Evolutionary conservation across 2,888 invertebrate species (phyloP).

Genomic region (Pammene aurita): DNA sequence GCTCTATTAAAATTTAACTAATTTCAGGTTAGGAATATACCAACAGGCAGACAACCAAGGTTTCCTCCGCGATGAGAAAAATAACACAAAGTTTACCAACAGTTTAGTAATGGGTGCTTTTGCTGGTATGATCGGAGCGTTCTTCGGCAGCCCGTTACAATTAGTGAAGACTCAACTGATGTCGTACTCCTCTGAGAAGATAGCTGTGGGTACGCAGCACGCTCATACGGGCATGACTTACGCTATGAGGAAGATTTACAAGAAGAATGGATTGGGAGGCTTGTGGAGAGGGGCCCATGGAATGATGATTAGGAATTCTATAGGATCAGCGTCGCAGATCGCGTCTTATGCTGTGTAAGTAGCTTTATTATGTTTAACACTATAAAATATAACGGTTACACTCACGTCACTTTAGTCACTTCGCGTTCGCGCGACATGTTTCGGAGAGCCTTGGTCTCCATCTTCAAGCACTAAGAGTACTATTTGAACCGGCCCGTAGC

Average conservation of each 20-base stretch:
- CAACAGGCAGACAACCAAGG: conserved; percentile 88
- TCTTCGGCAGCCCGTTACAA: conserved; percentile 93
- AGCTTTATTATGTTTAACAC: conserved; percentile 9
- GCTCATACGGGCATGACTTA: conserved; percentile 86
- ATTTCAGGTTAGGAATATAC: conserved; percentile 87
- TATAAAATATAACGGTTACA: too few relatives aligned
- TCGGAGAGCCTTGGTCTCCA: too few relatives aligned
- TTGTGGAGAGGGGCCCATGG: conserved; percentile 90
- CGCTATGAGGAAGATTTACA: conserved; percentile 85
- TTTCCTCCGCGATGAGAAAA: conserved; percentile 83
- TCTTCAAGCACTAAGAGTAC: too few relatives aligned
- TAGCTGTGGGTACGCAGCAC: conserved; percentile 96
- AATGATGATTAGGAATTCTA: conserved; percentile 88
- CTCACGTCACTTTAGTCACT: too few relatives aligned
- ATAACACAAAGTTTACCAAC: conserved; percentile 86
- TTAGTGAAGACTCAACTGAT: conserved; percentile 95
- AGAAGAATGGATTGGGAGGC: conserved; percentile 79
- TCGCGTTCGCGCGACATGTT: too few relatives aligned
- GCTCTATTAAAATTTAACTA: conserved; percentile 2
- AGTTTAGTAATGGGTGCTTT: conserved; percentile 89
- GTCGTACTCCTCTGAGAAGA: conserved; percentile 87
- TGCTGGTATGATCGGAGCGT: conserved; percentile 90
- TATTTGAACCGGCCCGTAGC: too few relatives aligned
- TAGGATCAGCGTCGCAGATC: conserved; percentile 93
- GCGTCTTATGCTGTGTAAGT: conserved; percentile 87